Percentiles rank a stretch among this genome's conserved stretches.
These are phyloP conservation scores for Coecobrya sp. DNA, from an alignment of 2,888 invertebrate species.

Conservation along the genomic window DNA sequence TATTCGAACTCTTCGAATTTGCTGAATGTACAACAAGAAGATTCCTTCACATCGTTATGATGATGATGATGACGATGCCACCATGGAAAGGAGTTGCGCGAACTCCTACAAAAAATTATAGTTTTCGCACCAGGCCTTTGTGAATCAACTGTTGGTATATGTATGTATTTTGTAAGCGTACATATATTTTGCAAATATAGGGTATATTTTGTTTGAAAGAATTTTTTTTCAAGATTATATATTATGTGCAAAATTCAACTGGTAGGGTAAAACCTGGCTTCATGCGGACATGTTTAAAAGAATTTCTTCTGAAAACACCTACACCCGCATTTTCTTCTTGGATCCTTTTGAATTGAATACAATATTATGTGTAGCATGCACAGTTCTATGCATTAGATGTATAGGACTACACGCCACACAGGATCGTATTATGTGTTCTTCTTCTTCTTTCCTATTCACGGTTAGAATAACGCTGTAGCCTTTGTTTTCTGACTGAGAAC, in stretches of 20 bases:
- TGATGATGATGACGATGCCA: constrained; percentile 68
- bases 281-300: background rate
- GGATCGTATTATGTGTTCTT: background rate
- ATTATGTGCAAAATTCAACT: no score
- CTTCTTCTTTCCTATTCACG: no score
- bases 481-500: constrained; percentile 21
- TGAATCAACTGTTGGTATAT: background rate
- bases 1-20: background rate
- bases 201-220: no score
- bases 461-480: background rate
- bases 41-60: constrained; percentile 32
- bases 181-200: no score
- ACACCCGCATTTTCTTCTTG: background rate
- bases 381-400: background rate
- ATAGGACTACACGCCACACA: background rate
- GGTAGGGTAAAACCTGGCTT: no score
- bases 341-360: background rate
- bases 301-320: background rate
- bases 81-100: constrained; percentile 66
- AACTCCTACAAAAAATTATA: constrained; percentile 61
- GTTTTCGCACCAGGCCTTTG: constrained; percentile 8
- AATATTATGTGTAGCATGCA: background rate
- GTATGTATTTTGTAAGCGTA: background rate
- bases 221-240: no score
- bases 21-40: background rate